Conservation (phyloP, 2,797 vertebrate genomes). For the Ptychobarbus kaznakovi region DNA sequence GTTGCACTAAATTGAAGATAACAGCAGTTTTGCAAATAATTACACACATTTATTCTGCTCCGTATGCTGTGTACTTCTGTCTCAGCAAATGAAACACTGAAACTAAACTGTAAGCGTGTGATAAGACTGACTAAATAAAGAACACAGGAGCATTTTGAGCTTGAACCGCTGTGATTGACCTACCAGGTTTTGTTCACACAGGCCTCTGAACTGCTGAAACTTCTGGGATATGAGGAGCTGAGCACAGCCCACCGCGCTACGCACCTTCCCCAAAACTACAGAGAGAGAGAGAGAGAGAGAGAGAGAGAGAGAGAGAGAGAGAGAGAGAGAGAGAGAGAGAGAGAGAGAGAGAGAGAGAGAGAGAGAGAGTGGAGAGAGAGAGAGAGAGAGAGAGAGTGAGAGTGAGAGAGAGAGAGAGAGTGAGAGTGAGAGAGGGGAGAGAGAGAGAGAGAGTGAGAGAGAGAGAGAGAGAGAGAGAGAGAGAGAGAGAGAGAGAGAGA, state of each 20-base stretch:
- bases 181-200: conserved; percentile 99
- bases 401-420: conserved; percentile 24
- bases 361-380: conserved; percentile 24
- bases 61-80: neutral
- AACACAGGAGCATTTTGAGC: too few relatives aligned
- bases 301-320: neutral
- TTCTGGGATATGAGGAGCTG: conserved; percentile 98
- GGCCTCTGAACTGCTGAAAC: conserved; percentile 97
- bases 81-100: neutral
- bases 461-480: conserved; percentile 26
- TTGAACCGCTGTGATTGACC: conserved; percentile 65
- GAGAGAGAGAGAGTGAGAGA: conserved; percentile 30
- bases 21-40: neutral
- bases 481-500: neutral
- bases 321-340: too few relatives aligned
- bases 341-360: neutral
- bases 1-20: neutral
- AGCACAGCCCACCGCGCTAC: conserved; percentile 95
- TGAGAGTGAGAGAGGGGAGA: neutral
- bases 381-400: conserved; percentile 18
- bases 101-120: neutral
- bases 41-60: neutral
- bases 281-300: conserved; percentile 13
- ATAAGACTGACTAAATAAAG: neutral
- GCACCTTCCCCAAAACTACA: conserved; percentile 94